Conservation (phyloP, 2,888 invertebrate species). For the Lasioglossum villosulum region DNA sequence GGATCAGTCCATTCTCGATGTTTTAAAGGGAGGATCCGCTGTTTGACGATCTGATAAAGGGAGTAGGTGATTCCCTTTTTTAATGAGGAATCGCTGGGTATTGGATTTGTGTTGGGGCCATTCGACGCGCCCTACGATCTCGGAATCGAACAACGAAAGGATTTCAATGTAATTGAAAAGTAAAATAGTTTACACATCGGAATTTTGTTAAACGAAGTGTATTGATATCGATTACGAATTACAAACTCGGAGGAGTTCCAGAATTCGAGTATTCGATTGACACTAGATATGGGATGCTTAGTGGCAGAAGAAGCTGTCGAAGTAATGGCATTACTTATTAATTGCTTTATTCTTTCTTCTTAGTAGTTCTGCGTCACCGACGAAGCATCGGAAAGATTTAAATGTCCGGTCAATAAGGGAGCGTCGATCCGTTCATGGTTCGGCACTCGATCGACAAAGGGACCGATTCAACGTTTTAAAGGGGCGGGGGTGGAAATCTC, state of each 20-base stretch:
- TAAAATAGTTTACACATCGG: not conserved
- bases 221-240: no score
- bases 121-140: not conserved
- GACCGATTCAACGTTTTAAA: slow-evolving; percentile 52
- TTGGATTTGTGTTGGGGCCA: not conserved
- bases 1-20: slow-evolving; percentile 44
- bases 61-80: slow-evolving; percentile 45
- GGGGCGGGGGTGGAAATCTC: slow-evolving; percentile 42
- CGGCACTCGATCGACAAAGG: slow-evolving; percentile 59
- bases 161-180: not conserved
- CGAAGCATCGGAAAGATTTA: slow-evolving; percentile 25
- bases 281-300: no score
- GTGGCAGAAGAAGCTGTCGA: no score
- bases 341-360: no score
- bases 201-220: not conserved
- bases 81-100: slow-evolving; percentile 38
- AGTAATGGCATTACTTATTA: no score
- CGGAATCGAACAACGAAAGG: not conserved
- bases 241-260: no score
- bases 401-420: slow-evolving; percentile 47
- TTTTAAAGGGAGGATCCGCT: slow-evolving; percentile 63
- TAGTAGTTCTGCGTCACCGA: no score
- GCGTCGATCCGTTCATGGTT: slow-evolving; percentile 53
- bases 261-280: not conserved
- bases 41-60: slow-evolving; percentile 57